Evolutionary conservation across 2,113 vertebrate genomes (phyloP).

Genomic region (Corydoras maculifer): DNA sequence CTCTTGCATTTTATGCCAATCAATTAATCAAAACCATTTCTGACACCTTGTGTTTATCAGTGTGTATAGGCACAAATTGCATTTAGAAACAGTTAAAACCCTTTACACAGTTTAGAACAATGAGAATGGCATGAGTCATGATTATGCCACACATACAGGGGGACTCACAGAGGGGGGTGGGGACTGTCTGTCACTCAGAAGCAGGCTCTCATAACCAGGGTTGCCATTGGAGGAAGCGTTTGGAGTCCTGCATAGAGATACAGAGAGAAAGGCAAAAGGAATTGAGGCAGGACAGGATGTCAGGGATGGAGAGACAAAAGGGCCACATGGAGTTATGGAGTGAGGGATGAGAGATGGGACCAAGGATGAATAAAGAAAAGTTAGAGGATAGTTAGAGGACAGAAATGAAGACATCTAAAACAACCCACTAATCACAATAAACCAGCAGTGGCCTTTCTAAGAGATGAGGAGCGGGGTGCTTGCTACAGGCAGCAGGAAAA

Average conservation of each 20-base stretch:
- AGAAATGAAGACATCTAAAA: slow-evolving; percentile 26
- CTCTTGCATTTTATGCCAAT: too few relatives aligned
- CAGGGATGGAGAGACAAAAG: slow-evolving; percentile 11
- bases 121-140: slow-evolving; percentile 52
- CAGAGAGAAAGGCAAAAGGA: slow-evolving; percentile 55
- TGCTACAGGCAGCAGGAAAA: slow-evolving; percentile 1
- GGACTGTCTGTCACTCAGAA: slow-evolving; percentile 77
- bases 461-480: slow-evolving; percentile 9
- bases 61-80: too few relatives aligned
- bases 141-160: slow-evolving; percentile 62
- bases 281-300: slow-evolving; percentile 4
- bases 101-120: slow-evolving; percentile 9
- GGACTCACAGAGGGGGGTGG: slow-evolving; percentile 82
- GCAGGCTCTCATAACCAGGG: slow-evolving; percentile 87
- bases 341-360: slow-evolving; percentile 58
- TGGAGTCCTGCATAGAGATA: slow-evolving; percentile 80
- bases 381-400: slow-evolving; percentile 20
- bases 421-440: slow-evolving; percentile 15
- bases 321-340: slow-evolving; percentile 26
- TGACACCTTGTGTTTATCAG: too few relatives aligned
- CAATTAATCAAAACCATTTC: too few relatives aligned
- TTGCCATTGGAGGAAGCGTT: slow-evolving; percentile 95
- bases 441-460: neutral
- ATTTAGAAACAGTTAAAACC: slow-evolving; percentile 11
- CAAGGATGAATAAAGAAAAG: slow-evolving; percentile 49